Evolutionary conservation across 2,113 vertebrate genomes (phyloP).

Genomic region (Falcunculus frontatus): DNA sequence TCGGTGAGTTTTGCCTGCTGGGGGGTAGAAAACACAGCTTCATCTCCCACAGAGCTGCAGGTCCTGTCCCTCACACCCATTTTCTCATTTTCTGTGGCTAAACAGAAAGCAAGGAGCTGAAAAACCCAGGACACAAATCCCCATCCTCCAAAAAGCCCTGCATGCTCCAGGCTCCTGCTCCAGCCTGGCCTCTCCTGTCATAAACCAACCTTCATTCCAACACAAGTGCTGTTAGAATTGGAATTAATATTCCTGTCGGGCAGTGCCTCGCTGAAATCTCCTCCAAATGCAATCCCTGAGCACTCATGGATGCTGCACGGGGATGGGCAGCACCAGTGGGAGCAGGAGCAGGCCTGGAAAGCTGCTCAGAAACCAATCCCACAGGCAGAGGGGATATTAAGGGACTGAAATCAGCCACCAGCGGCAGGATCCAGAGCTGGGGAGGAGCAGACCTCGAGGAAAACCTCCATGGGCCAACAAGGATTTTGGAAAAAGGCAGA

Average conservation of each 20-base stretch:
- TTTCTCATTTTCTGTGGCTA: neutral
- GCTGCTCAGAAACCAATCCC: neutral
- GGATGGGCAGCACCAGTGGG: neutral
- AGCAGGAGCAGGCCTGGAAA: neutral
- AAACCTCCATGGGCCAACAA: neutral
- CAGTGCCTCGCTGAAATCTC: neutral
- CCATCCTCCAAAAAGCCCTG: neutral
- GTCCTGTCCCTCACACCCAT: neutral
- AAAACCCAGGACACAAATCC: neutral
- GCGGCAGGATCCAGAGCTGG: neutral
- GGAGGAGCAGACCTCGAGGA: neutral
- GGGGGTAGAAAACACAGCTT: neutral
- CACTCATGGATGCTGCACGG: neutral
- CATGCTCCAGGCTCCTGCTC: neutral
- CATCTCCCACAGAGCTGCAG: neutral
- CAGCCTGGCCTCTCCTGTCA: neutral
- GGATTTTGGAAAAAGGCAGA: neutral
- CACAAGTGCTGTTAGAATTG: neutral
- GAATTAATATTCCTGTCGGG: neutral
- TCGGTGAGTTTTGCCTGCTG: fast-evolving
- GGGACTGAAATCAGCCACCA: neutral
- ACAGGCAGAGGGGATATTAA: neutral
- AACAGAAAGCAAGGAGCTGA: neutral
- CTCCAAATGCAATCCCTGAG: neutral
- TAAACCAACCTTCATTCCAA: neutral